A percentile compares a stretch with the other conserved stretches of the same genome.
These are phyloP conservation scores for Eremophila alpestris DNA, from an alignment of 2,797 vertebrate genomes.

Conservation along the genomic window DNA sequence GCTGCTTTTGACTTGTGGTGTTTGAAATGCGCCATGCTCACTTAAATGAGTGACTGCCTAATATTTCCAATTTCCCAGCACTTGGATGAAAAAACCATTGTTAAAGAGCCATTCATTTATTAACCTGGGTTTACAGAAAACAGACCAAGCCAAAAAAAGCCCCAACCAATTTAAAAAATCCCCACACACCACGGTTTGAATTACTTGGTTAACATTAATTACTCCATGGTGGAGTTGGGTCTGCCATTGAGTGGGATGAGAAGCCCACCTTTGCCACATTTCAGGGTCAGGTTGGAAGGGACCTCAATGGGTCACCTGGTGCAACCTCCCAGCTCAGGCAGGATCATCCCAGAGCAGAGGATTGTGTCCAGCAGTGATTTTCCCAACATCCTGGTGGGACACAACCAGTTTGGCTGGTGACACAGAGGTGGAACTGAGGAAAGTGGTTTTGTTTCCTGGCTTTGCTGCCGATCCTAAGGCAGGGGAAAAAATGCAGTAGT, in stretches of 20 bases:
- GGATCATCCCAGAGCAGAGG: background rate
- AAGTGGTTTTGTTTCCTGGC: background rate
- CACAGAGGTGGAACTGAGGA: background rate
- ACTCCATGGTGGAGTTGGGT: rapidly evolving
- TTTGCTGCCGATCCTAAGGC: background rate
- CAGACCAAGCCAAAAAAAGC: background rate
- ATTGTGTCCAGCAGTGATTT: background rate
- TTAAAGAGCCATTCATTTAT: background rate
- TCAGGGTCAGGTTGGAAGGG: background rate
- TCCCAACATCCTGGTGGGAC: background rate
- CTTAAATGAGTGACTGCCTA: background rate
- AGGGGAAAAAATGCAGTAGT: background rate
- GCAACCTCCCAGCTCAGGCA: background rate
- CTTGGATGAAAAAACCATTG: background rate
- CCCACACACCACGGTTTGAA: background rate
- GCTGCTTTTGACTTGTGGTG: background rate
- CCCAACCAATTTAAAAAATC: background rate
- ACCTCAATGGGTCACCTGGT: background rate
- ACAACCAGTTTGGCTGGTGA: background rate
- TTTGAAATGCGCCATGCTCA: rapidly evolving
- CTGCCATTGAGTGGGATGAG: rapidly evolving
- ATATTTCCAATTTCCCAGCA: background rate
- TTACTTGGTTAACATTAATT: background rate
- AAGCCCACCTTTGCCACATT: background rate
- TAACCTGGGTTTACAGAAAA: background rate